Conservation (phyloP, 2,888 invertebrate genomes). For the Ellobium chinense region DNA sequence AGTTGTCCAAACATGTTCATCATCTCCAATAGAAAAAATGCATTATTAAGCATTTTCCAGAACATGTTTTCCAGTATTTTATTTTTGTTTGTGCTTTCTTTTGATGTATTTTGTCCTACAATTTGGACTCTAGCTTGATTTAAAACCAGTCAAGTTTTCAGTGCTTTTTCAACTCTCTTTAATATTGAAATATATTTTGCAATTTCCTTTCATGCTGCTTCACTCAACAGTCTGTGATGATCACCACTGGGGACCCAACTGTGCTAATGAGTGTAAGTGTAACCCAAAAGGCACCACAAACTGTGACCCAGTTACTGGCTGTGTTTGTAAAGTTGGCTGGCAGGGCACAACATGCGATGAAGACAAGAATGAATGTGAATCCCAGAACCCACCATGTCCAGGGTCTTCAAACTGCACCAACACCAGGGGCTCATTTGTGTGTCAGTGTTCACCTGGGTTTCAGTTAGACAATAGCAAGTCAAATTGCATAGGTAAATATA, state of each 20-base stretch:
- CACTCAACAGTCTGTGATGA: slow-evolving; percentile 52
- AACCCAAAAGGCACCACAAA: slow-evolving; percentile 34
- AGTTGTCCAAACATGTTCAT: too few relatives aligned
- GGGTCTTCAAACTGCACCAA: slow-evolving; percentile 41
- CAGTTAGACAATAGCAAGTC: neutral
- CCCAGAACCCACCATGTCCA: neutral
- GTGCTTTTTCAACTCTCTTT: too few relatives aligned
- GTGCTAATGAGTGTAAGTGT: slow-evolving; percentile 51
- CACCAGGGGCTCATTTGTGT: slow-evolving; percentile 48
- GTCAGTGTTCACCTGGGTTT: slow-evolving; percentile 46
- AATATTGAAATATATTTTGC: too few relatives aligned
- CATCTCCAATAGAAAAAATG: too few relatives aligned
- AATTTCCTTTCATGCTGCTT: too few relatives aligned
- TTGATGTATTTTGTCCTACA: too few relatives aligned
- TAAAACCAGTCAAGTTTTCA: too few relatives aligned
- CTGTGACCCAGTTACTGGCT: slow-evolving; percentile 49
- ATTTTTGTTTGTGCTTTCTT: too few relatives aligned
- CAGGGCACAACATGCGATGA: slow-evolving; percentile 41
- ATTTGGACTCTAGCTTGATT: too few relatives aligned
- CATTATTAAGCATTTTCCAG: too few relatives aligned
- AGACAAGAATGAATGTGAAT: slow-evolving; percentile 50
- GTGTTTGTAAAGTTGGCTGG: slow-evolving; percentile 51
- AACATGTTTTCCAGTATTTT: too few relatives aligned
- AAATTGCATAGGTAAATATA: too few relatives aligned
- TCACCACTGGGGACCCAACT: slow-evolving; percentile 54